Evolutionary conservation across 2,797 vertebrate genomes (phyloP).

Genomic region (Carduelis carduelis): DNA sequence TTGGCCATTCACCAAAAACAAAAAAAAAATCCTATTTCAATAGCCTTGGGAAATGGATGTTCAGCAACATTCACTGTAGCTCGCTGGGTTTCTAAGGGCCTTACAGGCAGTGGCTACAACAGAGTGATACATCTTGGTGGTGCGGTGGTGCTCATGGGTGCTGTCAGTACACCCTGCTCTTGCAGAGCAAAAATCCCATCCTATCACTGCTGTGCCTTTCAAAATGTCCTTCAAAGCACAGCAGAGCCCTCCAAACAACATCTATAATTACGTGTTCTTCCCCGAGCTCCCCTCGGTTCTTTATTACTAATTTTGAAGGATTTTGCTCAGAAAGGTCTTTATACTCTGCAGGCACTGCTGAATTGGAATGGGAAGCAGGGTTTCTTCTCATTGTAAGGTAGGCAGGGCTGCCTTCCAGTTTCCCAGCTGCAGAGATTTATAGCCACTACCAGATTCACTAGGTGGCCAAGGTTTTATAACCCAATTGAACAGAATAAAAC

Average conservation of each 20-base stretch:
- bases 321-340: constrained; percentile 55
- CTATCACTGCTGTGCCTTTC: background rate
- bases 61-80: constrained; percentile 46
- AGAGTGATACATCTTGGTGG: background rate
- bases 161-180: background rate
- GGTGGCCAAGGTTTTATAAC: constrained; percentile 63
- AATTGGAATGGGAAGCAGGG: constrained; percentile 52
- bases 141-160: background rate
- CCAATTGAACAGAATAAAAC: constrained; percentile 49
- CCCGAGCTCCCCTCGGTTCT: background rate
- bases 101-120: constrained; percentile 5
- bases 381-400: constrained; percentile 63
- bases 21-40: constrained; percentile 40
- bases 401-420: constrained; percentile 61
- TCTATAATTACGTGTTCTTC: background rate
- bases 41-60: constrained; percentile 61
- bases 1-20: constrained; percentile 26
- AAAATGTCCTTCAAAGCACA: background rate
- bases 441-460: constrained; percentile 53
- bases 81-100: constrained; percentile 24
- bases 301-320: constrained; percentile 49
- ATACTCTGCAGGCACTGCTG: constrained; percentile 24
- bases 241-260: background rate
- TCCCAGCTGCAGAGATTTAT: constrained; percentile 67
- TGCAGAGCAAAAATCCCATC: background rate